A percentile compares a stretch with the other conserved stretches of the same genome.
Conservation (phyloP, 1,140 invertebrate species). For the Holotrichia oblita region DNA sequence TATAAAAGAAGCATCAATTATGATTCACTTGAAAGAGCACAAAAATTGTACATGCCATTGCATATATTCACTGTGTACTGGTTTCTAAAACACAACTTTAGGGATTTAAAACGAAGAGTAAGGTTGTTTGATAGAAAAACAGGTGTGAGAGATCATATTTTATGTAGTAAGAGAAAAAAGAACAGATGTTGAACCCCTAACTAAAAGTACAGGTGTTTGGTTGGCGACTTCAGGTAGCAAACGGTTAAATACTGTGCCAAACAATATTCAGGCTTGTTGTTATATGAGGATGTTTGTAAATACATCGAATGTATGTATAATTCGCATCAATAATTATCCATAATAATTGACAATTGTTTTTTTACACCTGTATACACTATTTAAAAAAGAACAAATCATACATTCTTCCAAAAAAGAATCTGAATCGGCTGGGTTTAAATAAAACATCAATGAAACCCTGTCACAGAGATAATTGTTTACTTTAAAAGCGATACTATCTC, state of each 20-base stretch:
- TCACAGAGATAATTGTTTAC: too few relatives aligned
- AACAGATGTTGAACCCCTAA: not conserved
- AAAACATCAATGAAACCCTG: too few relatives aligned
- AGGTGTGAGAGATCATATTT: slow-evolving; percentile 1
- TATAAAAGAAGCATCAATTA: not conserved
- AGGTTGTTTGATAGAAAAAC: not conserved
- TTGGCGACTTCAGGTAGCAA: not conserved
- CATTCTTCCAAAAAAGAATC: too few relatives aligned
- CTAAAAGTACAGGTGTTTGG: slow-evolving; percentile 3
- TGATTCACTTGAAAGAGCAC: not conserved
- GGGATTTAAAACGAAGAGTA: not conserved
- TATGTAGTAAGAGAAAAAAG: not conserved
- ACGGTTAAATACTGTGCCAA: not conserved
- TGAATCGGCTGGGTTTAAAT: too few relatives aligned
- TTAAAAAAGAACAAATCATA: too few relatives aligned
- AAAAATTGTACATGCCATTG: not conserved
- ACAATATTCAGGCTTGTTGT: not conserved
- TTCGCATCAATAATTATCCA: too few relatives aligned
- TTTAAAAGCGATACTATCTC: too few relatives aligned
- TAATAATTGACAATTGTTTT: too few relatives aligned
- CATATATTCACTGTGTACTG: not conserved
- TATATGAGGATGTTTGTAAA: too few relatives aligned
- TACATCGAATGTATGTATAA: too few relatives aligned
- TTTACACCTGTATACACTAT: too few relatives aligned
- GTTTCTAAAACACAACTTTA: not conserved